These are phyloP conservation scores for Echinops telfairi DNA, from an alignment of 2,113 vertebrate species.

Conservation along the genomic window DNA sequence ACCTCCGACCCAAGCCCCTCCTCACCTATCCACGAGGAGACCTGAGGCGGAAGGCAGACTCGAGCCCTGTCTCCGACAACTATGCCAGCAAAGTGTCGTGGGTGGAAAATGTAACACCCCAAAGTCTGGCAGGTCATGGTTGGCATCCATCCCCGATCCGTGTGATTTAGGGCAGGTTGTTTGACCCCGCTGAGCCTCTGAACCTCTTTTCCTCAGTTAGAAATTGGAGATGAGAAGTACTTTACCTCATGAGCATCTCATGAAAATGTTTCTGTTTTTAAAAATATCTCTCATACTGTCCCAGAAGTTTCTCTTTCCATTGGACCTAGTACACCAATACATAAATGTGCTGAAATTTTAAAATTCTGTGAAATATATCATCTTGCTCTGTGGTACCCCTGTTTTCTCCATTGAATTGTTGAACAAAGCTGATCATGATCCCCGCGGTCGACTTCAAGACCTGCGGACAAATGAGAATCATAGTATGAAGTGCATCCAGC, in stretches of 20 bases:
- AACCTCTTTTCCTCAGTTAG: not conserved
- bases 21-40: not conserved
- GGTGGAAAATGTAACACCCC: not conserved
- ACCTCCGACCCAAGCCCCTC: not conserved
- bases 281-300: not conserved
- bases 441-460: too few relatives aligned
- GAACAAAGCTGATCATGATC: too few relatives aligned
- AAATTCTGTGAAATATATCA: rapidly evolving
- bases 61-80: not conserved
- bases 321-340: not conserved
- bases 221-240: not conserved
- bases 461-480: too few relatives aligned
- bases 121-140: not conserved
- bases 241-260: not conserved
- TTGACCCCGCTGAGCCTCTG: not conserved
- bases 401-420: too few relatives aligned
- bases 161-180: not conserved
- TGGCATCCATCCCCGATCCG: too few relatives aligned
- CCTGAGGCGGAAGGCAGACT: not conserved
- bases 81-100: rapidly evolving
- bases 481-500: too few relatives aligned
- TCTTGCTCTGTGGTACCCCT: not conserved
- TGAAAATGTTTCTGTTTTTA: not conserved
- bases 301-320: not conserved
- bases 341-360: not conserved